A percentile compares a stretch with the other conserved stretches of the same genome.
These are phyloP conservation scores for Zeugodacus cucurbitae DNA, from an alignment of 1,140 invertebrate species.

Conservation along the genomic window DNA sequence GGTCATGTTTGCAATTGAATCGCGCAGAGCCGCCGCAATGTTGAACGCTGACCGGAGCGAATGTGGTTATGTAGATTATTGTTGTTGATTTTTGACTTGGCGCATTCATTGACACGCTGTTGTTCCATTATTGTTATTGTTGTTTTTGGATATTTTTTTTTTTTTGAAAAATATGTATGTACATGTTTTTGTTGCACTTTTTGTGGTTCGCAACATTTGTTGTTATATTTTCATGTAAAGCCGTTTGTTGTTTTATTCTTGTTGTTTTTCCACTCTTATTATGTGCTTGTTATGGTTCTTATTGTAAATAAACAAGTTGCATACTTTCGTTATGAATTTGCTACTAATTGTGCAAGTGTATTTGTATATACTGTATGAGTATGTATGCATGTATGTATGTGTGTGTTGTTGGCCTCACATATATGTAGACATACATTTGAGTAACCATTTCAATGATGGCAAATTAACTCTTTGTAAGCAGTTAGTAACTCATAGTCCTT, in stretches of 20 bases:
- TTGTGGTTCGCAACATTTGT: background rate
- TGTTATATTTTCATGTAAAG: background rate
- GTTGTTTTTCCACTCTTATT: background rate
- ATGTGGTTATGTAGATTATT: constrained; percentile 30
- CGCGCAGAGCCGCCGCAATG: background rate
- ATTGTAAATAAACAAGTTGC: too few relatives aligned
- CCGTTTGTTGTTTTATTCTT: background rate
- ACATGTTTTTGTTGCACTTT: background rate
- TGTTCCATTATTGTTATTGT: background rate
- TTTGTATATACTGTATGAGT: background rate
- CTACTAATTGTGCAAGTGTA: background rate
- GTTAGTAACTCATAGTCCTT: background rate
- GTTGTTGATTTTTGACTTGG: constrained; percentile 5
- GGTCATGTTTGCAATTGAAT: constrained; percentile 31
- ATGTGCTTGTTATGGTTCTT: background rate
- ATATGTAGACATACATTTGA: background rate
- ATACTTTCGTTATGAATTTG: background rate
- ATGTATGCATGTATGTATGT: background rate
- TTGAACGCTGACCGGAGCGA: background rate
- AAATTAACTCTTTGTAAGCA: background rate
- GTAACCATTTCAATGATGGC: background rate
- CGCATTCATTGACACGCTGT: background rate
- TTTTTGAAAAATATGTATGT: background rate
- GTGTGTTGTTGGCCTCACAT: background rate
- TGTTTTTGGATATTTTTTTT: background rate